A percentile compares a stretch with the other conserved stretches of the same genome.
phyloP scores from a whole-genome alignment of 2,888 invertebrate genomes.

The Stictocephala bisonia region DNA sequence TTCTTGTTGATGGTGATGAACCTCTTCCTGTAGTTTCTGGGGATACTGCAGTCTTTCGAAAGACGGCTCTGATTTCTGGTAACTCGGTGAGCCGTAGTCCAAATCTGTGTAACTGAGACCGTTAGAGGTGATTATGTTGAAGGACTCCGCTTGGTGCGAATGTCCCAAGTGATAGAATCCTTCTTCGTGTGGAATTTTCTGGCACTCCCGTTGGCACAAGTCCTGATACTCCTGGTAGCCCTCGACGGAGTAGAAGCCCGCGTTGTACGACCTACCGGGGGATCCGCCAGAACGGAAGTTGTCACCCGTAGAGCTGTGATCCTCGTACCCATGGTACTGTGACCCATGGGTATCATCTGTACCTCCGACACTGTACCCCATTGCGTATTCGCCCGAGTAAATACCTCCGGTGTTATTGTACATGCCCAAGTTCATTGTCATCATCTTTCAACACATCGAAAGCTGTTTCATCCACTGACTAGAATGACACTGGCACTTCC shows the following conservation, averaged over 20 bases:
- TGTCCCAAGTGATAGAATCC: conserved; percentile 64
- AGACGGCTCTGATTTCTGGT: conserved; percentile 49
- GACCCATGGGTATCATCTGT: conserved; percentile 26
- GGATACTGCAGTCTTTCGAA: conserved; percentile 63
- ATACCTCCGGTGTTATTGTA: conserved; percentile 47
- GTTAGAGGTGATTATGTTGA: conserved; percentile 81
- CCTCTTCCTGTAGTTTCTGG: conserved; percentile 63
- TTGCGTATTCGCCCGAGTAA: conserved; percentile 49
- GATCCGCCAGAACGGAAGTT: conserved; percentile 45
- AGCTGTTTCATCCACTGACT: conserved; percentile 2
- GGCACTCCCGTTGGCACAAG: conserved; percentile 61
- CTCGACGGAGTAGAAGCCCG: conserved; percentile 49
- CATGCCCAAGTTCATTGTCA: conserved; percentile 77
- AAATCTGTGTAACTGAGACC: conserved; percentile 91
- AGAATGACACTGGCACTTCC: neutral
- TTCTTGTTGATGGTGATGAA: conserved; percentile 62
- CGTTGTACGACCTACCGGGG: conserved; percentile 22
- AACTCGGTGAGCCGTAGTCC: conserved; percentile 72
- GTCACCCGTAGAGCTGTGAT: conserved; percentile 54
- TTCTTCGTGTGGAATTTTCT: conserved; percentile 64
- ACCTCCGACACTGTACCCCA: conserved; percentile 17
- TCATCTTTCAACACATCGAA: conserved; percentile 52
- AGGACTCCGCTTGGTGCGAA: conserved; percentile 62
- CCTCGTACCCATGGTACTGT: conserved; percentile 69
- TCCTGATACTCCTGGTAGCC: conserved; percentile 65